Evolutionary conservation across 2,113 vertebrate genomes (phyloP).

Genomic region (Chrysemys picta): DNA sequence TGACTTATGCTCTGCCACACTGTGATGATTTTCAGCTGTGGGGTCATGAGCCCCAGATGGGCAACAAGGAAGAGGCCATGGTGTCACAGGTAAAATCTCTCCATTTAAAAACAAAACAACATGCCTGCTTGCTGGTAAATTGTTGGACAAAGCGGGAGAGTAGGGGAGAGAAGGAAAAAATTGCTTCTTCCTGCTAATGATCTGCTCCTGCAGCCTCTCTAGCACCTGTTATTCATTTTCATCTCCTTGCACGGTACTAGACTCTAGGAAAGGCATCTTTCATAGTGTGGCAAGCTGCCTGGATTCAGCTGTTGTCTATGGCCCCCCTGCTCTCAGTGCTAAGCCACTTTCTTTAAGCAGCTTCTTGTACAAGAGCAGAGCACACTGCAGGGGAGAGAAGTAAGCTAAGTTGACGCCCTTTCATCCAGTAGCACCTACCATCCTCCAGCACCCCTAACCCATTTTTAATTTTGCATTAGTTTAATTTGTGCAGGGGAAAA

Average conservation of each 20-base stretch:
- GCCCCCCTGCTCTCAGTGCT: neutral
- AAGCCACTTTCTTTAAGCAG: neutral
- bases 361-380: neutral
- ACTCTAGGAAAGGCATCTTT: neutral
- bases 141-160: neutral
- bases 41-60: neutral
- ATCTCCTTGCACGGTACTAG: neutral
- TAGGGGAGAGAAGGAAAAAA: neutral
- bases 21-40: neutral
- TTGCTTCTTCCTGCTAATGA: neutral
- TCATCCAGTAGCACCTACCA: neutral
- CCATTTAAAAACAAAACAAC: neutral
- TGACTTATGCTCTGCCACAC: neutral
- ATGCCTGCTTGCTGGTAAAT: neutral
- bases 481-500: neutral
- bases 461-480: neutral
- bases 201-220: neutral
- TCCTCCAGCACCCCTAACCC: neutral
- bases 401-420: neutral
- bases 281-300: neutral
- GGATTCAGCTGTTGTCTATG: neutral
- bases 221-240: neutral
- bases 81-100: neutral
- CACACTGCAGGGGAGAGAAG: neutral
- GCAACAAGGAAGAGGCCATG: neutral